Percentiles rank a stretch among this genome's conserved stretches.
Evolutionary conservation across 2,888 invertebrate genomes (phyloP).

Genomic region (Subacronicta megacephala): DNA sequence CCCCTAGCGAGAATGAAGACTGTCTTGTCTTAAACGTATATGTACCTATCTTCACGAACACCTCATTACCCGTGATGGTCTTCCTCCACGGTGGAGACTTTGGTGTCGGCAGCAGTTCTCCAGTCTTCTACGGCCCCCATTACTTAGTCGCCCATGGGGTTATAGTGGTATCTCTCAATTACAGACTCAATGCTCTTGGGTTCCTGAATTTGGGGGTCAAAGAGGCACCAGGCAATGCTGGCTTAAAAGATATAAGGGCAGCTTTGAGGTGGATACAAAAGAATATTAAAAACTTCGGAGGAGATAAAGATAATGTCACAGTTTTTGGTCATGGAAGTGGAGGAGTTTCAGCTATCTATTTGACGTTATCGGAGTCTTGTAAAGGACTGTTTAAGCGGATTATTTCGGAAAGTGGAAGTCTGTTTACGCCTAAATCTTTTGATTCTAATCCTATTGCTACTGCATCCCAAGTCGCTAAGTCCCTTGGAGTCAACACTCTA

Average conservation of each 20-base stretch:
- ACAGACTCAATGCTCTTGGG: slow-evolving; percentile 84
- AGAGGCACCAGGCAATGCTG: slow-evolving; percentile 86
- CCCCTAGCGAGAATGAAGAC: slow-evolving; percentile 83
- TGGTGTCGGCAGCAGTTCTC: slow-evolving; percentile 80
- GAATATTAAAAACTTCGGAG: slow-evolving; percentile 79
- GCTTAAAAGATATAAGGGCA: slow-evolving; percentile 83
- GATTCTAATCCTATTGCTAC: slow-evolving; percentile 73
- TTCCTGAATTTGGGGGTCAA: slow-evolving; percentile 79
- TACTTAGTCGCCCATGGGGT: slow-evolving; percentile 81
- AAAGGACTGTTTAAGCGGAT: slow-evolving; percentile 80
- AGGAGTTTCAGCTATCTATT: slow-evolving; percentile 78
- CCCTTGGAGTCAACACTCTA: slow-evolving; percentile 71
- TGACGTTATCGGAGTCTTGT: slow-evolving; percentile 79
- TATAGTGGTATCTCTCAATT: slow-evolving; percentile 85
- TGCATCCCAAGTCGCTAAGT: slow-evolving; percentile 80
- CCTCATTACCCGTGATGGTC: slow-evolving; percentile 80
- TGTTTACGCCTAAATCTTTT: slow-evolving; percentile 78
- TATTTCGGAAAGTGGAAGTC: slow-evolving; percentile 80
- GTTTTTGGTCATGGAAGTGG: slow-evolving; percentile 86
- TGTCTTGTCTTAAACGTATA: slow-evolving; percentile 84
- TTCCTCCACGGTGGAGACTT: slow-evolving; percentile 88
- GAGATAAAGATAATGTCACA: slow-evolving; percentile 82
- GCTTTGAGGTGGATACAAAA: slow-evolving; percentile 82
- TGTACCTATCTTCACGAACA: slow-evolving; percentile 69
- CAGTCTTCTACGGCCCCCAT: slow-evolving; percentile 82